A percentile compares a stretch with the other conserved stretches of the same genome.
Evolutionary conservation across 2,888 invertebrate species (phyloP).

Genomic region (Bibio marci): DNA sequence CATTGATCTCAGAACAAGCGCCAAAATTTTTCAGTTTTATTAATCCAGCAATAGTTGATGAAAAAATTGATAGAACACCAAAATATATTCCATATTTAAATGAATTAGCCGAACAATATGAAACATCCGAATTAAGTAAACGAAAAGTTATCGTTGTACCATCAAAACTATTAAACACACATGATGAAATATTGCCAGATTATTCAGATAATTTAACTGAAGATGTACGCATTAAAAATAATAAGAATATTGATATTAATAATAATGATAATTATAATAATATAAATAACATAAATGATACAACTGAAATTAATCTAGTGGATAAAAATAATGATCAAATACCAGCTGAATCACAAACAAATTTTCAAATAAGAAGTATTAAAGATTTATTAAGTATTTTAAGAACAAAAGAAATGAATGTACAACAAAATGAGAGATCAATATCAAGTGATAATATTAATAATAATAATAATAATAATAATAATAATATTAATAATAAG

Average conservation of each 20-base stretch:
- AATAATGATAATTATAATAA: not conserved
- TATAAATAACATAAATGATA: not conserved
- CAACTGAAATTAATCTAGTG: not conserved
- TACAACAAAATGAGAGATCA: slow-evolving; percentile 3
- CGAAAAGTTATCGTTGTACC: slow-evolving; percentile 1
- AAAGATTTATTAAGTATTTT: slow-evolving; percentile 4
- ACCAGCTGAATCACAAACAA: not conserved
- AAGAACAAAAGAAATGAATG: not conserved
- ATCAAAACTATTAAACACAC: too few species aligned
- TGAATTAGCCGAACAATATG: slow-evolving; percentile 9
- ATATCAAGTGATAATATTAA: slow-evolving; percentile 4
- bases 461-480: too few species aligned
- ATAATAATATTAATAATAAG: too few species aligned
- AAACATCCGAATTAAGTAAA: not conserved
- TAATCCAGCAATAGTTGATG: too few species aligned
- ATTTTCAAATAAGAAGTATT: not conserved
- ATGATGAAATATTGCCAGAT: too few species aligned
- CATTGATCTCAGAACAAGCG: slow-evolving; percentile 61
- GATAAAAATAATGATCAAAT: not conserved
- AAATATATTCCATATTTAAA: slow-evolving; percentile 45
- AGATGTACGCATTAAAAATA: too few species aligned
- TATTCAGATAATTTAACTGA: too few species aligned
- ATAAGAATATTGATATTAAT: not conserved
- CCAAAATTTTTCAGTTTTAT: slow-evolving; percentile 50
- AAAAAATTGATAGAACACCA: slow-evolving; percentile 31